phyloP scores from a whole-genome alignment of 2,888 invertebrate genomes.

The Ectemnius cavifrons region DNA sequence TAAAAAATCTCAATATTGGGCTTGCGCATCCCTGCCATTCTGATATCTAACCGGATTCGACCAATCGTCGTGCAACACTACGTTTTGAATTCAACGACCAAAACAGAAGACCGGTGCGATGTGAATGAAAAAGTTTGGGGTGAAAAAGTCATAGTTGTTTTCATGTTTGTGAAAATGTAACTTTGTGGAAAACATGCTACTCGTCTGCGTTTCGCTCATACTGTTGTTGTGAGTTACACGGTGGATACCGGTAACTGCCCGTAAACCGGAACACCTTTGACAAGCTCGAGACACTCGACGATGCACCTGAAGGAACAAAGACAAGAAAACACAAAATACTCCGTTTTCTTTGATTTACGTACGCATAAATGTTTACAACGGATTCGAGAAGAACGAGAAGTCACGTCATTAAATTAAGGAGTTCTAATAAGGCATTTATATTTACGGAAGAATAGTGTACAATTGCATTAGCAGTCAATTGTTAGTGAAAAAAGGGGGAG shows the following conservation, averaged over 20 bases:
- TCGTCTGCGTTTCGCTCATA: no score
- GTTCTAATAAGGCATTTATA: no score
- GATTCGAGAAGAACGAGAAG: neutral
- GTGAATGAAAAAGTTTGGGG: constrained; percentile 36
- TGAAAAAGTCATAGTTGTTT: constrained; percentile 27
- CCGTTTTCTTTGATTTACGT: constrained; percentile 8
- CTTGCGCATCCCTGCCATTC: constrained; percentile 3
- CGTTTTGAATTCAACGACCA: constrained; percentile 61
- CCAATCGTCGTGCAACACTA: constrained; percentile 56
- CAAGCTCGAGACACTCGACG: constrained; percentile 11
- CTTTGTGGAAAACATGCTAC: no score
- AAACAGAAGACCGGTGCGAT: constrained; percentile 63
- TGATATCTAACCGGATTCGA: neutral
- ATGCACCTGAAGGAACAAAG: constrained; percentile 33
- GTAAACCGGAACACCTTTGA: no score
- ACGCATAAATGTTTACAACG: constrained; percentile 12
- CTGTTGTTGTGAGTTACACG: no score
- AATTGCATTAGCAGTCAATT: neutral
- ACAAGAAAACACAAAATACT: constrained; percentile 10
- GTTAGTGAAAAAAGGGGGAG: neutral
- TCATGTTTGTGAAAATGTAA: neutral
- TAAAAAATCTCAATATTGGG: neutral
- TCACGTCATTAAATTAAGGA: no score
- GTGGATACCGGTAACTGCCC: no score
- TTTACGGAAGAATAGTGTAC: no score